phyloP scores from a whole-genome alignment of 2,797 vertebrate genomes.

The Poliocrania exsul region DNA sequence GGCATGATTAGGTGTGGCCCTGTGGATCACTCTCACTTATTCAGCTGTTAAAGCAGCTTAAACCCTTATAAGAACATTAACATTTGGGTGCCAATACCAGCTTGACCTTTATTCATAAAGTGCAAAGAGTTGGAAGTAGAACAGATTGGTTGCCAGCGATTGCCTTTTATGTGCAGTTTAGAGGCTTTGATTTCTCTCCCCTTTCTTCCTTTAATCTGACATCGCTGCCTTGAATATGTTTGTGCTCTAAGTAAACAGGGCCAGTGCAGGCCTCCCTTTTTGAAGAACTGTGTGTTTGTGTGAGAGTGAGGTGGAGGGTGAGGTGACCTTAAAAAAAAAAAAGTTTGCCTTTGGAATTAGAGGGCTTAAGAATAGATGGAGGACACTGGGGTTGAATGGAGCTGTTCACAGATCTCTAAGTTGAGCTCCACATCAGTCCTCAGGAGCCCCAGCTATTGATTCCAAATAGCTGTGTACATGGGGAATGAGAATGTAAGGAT shows the following conservation, averaged over 20 bases:
- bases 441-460: constrained; percentile 49
- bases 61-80: constrained; percentile 84
- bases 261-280: constrained; percentile 73
- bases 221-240: constrained; percentile 84
- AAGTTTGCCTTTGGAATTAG: constrained; percentile 83
- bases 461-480: constrained; percentile 40
- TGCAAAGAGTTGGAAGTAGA: constrained; percentile 83
- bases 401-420: constrained; percentile 36
- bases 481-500: constrained; percentile 74
- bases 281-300: constrained; percentile 69
- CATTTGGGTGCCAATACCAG: constrained; percentile 84
- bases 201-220: constrained; percentile 88
- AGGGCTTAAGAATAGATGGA: constrained; percentile 78
- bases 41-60: constrained; percentile 87
- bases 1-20: constrained; percentile 76
- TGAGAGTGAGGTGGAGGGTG: constrained; percentile 47
- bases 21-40: constrained; percentile 80
- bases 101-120: constrained; percentile 86
- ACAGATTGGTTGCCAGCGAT: constrained; percentile 83
- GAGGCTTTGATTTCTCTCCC: constrained; percentile 83
- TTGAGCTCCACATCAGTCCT: constrained; percentile 13
- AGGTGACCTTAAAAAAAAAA: constrained; percentile 77
- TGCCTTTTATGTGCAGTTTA: constrained; percentile 84
- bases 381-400: constrained; percentile 69
- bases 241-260: constrained; percentile 86